A percentile compares a stretch with the other conserved stretches of the same genome.
Evolutionary conservation across 2,797 vertebrate species (phyloP).

Genomic region (Craterocephalus amniculus): DNA sequence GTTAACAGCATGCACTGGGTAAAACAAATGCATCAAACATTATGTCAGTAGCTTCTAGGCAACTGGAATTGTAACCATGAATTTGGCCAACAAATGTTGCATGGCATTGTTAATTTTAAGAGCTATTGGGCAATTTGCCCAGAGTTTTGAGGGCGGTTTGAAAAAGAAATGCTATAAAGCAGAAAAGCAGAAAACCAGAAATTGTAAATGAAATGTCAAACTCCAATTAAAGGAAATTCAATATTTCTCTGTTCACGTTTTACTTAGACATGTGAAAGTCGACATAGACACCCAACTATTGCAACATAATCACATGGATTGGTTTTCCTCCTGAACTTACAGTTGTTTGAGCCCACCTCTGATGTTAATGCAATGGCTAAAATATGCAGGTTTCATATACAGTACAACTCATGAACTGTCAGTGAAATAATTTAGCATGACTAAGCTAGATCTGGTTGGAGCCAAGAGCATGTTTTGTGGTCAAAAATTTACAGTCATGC

Average conservation of each 20-base stretch:
- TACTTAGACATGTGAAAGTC: no score
- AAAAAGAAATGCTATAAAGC: not conserved
- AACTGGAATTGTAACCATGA: not conserved
- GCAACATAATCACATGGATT: no score
- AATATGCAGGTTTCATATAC: no score
- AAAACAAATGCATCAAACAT: not conserved
- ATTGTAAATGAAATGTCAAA: not conserved
- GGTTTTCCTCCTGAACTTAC: no score
- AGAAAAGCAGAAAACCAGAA: not conserved
- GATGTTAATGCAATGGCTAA: no score
- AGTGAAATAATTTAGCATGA: not conserved
- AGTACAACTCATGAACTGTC: not conserved
- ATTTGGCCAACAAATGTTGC: not conserved
- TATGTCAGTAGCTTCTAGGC: not conserved
- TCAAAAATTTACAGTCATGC: slow-evolving; percentile 11
- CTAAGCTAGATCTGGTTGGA: slow-evolving; percentile 1
- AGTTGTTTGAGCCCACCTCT: no score
- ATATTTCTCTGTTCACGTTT: no score
- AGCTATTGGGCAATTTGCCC: not conserved
- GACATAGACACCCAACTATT: no score
- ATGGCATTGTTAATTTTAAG: not conserved
- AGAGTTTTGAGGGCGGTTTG: not conserved
- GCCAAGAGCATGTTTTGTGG: slow-evolving; percentile 6
- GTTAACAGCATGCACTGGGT: not conserved
- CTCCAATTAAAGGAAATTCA: not conserved